A percentile compares a stretch with the other conserved stretches of the same genome.
These are phyloP conservation scores for Brachycybe producta DNA, from an alignment of 2,888 invertebrate species.

Conservation along the genomic window DNA sequence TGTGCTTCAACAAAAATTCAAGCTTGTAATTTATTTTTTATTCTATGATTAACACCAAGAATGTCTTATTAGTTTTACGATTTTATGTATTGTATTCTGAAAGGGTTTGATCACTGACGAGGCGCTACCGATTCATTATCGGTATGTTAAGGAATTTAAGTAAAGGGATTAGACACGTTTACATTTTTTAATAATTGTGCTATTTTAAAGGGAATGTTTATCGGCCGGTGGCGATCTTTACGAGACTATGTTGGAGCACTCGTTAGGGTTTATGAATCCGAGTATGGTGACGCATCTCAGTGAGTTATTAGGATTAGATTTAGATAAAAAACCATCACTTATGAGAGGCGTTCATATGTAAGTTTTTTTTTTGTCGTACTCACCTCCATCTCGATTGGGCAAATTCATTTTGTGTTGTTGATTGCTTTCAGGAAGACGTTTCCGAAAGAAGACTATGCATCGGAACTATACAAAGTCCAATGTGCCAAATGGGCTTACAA, in stretches of 20 bases:
- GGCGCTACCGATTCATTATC: constrained; percentile 16
- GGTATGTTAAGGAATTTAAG: constrained; percentile 4
- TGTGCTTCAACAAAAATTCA: background rate
- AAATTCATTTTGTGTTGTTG: background rate
- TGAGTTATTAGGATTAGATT: constrained; percentile 13
- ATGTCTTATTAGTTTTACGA: background rate
- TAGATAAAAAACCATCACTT: constrained; percentile 12
- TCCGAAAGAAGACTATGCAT: constrained; percentile 17
- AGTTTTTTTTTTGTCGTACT: background rate
- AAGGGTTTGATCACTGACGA: constrained; percentile 19
- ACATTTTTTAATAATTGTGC: background rate
- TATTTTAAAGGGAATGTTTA: background rate
- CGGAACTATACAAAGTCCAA: constrained; percentile 17
- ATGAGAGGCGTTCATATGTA: constrained; percentile 19
- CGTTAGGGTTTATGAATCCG: constrained; percentile 19
- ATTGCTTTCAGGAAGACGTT: constrained; percentile 11
- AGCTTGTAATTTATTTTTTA: background rate
- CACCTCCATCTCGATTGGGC: background rate
- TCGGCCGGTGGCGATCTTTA: constrained; percentile 7
- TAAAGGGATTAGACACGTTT: background rate
- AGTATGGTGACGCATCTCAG: constrained; percentile 14
- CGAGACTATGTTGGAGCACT: constrained; percentile 11
- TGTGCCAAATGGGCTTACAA: constrained; percentile 20
- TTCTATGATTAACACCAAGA: too few relatives aligned
- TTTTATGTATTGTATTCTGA: background rate